phyloP scores from a whole-genome alignment of 2,888 invertebrate genomes.

The Amiota minor region DNA sequence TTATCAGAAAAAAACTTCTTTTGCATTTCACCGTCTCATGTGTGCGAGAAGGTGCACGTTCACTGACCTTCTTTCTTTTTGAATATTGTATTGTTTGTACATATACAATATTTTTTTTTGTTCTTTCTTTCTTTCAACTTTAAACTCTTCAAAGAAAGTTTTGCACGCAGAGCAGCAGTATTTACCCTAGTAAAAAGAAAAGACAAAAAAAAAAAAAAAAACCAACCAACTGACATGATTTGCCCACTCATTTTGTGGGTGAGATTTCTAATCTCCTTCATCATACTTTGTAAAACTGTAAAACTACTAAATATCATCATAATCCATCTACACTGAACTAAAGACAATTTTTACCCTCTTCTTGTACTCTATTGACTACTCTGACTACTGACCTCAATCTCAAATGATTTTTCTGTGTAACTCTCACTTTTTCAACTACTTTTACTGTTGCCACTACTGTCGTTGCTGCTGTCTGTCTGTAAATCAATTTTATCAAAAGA shows the following conservation, averaged over 20 bases:
- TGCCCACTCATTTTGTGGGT: no score
- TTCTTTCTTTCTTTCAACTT: slow-evolving; percentile 38
- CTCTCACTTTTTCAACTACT: slow-evolving; percentile 52
- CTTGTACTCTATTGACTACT: neutral
- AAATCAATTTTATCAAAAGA: slow-evolving; percentile 7
- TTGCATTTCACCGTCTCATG: neutral
- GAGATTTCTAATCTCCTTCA: no score
- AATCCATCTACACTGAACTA: no score
- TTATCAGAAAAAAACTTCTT: neutral
- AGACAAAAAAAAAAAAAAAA: no score
- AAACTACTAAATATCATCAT: no score
- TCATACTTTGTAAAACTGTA: no score
- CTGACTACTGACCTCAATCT: neutral
- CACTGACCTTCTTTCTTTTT: slow-evolving; percentile 53
- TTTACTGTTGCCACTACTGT: neutral
- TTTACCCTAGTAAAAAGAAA: no score
- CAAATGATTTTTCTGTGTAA: slow-evolving; percentile 35
- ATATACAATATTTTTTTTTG: slow-evolving; percentile 8
- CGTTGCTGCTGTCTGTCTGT: neutral
- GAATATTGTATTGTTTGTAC: neutral
- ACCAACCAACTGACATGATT: no score
- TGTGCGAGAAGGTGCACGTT: slow-evolving; percentile 43
- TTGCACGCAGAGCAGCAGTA: neutral
- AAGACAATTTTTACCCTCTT: no score
- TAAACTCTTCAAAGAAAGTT: slow-evolving; percentile 40